Evolutionary conservation across 2,888 invertebrate genomes (phyloP).

Genomic region (Ceraclea dissimilis): DNA sequence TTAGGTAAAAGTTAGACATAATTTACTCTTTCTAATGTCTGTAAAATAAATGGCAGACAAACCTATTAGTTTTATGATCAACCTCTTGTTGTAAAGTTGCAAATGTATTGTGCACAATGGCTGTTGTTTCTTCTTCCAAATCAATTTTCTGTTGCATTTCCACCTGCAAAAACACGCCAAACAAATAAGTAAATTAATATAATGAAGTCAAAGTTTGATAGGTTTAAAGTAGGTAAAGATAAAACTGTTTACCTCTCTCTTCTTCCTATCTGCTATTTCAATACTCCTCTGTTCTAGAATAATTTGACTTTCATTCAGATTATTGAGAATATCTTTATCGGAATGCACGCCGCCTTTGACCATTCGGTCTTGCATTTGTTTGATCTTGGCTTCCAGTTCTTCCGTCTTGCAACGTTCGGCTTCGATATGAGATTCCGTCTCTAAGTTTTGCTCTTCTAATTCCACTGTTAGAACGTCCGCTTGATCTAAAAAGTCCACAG

Average conservation of each 20-base stretch:
- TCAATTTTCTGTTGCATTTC: slow-evolving; percentile 94
- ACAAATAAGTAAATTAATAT: neutral
- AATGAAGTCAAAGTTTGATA: slow-evolving; percentile 4
- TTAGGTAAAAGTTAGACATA: no score
- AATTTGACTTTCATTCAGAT: slow-evolving; percentile 89
- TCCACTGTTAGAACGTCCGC: slow-evolving; percentile 40
- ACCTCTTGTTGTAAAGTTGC: slow-evolving; percentile 92
- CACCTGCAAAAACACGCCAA: slow-evolving; percentile 40
- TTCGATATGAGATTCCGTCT: slow-evolving; percentile 48
- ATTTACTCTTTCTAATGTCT: no score
- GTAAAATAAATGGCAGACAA: no score
- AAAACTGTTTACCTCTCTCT: slow-evolving; percentile 52
- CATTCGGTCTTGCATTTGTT: slow-evolving; percentile 86
- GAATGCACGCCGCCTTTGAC: slow-evolving; percentile 68
- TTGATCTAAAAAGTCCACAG: slow-evolving; percentile 33
- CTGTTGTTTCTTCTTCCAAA: slow-evolving; percentile 85
- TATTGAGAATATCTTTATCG: slow-evolving; percentile 82
- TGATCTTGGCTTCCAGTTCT: slow-evolving; percentile 69
- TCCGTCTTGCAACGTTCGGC: slow-evolving; percentile 66
- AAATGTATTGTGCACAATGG: slow-evolving; percentile 86
- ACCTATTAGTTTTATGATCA: slow-evolving; percentile 82
- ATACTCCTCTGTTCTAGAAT: slow-evolving; percentile 76
- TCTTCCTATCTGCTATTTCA: slow-evolving; percentile 86
- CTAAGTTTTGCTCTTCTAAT: slow-evolving; percentile 43
- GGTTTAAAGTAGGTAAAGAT: slow-evolving; percentile 2